Percentiles rank a stretch among this genome's conserved stretches.
Evolutionary conservation across 2,888 invertebrate species (phyloP).

Genomic region (Synergus itoensis): DNA sequence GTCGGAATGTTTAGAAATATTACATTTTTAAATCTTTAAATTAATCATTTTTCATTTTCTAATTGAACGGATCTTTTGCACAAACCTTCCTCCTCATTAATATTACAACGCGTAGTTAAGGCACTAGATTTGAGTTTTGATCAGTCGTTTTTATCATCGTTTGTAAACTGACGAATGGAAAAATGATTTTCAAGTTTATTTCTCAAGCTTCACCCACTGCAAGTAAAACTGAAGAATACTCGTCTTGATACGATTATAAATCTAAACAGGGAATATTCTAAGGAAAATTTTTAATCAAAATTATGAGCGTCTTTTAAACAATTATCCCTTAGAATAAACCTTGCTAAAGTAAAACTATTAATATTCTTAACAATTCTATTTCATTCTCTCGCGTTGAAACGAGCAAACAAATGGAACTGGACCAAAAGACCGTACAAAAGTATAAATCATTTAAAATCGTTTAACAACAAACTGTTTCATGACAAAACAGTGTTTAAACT

Average conservation of each 20-base stretch:
- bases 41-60: background rate
- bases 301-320: background rate
- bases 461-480: slow-evolving; percentile 22
- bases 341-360: background rate
- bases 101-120: slow-evolving; percentile 52
- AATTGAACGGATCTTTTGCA: background rate
- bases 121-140: slow-evolving; percentile 61
- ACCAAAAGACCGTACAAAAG: background rate
- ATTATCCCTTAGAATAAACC: background rate
- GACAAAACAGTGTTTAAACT: slow-evolving; percentile 80
- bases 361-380: background rate
- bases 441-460: background rate
- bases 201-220: background rate
- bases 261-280: background rate
- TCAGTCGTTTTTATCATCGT: slow-evolving; percentile 55
- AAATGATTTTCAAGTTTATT: slow-evolving; percentile 36
- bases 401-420: background rate
- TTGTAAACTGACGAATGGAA: slow-evolving; percentile 45
- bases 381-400: background rate
- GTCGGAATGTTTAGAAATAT: too few relatives aligned
- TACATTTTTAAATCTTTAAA: background rate
- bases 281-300: background rate
- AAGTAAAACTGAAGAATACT: slow-evolving; percentile 1
- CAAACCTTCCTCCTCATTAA: slow-evolving; percentile 17
- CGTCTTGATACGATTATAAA: slow-evolving; percentile 9